phyloP scores from a whole-genome alignment of 2,888 invertebrate species.

The Sminthurinus aureus region DNA sequence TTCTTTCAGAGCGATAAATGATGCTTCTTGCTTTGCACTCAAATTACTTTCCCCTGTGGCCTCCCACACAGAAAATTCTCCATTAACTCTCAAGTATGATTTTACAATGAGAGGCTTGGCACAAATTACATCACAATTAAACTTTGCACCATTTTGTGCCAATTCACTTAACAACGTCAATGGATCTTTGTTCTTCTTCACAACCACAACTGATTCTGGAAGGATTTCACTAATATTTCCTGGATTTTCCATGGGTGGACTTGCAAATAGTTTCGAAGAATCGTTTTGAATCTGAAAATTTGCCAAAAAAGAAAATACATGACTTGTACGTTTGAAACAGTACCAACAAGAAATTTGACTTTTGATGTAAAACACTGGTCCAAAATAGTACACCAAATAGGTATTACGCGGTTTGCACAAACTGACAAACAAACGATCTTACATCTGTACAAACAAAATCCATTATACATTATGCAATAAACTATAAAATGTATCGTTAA shows the following conservation, averaged over 20 bases:
- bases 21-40: conserved; percentile 12
- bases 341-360: too few species aligned
- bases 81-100: background rate
- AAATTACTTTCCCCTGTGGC: background rate
- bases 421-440: too few species aligned
- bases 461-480: too few species aligned
- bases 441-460: too few species aligned
- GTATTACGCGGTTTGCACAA: too few species aligned
- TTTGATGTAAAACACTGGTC: too few species aligned
- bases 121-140: background rate
- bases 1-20: background rate
- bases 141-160: background rate
- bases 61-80: background rate
- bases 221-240: background rate
- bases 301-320: background rate
- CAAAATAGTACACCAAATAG: too few species aligned
- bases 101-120: background rate
- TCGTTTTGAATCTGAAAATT: background rate
- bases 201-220: background rate
- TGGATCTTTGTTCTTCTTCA: conserved; percentile 13
- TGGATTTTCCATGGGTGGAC: background rate
- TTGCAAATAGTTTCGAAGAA: background rate
- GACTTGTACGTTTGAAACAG: background rate
- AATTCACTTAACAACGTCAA: background rate
- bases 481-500: too few species aligned